These are phyloP conservation scores for Dasyprocta punctata DNA, from an alignment of 2,113 vertebrate genomes.

Conservation along the genomic window DNA sequence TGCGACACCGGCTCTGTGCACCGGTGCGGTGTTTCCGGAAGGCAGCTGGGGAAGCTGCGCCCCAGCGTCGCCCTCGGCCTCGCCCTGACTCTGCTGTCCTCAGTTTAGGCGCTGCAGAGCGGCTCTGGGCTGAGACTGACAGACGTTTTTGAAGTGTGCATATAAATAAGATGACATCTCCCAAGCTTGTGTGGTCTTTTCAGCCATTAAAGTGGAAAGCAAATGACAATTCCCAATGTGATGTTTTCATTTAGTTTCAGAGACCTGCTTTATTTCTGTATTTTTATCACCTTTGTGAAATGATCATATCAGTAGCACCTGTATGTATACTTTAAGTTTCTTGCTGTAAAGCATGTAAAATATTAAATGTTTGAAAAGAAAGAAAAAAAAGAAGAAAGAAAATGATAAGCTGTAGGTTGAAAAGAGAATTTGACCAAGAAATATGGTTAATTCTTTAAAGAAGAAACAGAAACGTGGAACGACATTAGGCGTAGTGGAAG, in stretches of 20 bases:
- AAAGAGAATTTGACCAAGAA: not conserved
- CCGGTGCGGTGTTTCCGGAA: constrained; percentile 97
- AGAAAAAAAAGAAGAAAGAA: too few species aligned
- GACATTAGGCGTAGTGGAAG: too few species aligned
- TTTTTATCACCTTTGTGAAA: constrained; percentile 63
- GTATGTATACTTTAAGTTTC: constrained; percentile 74
- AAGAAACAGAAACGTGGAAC: not conserved
- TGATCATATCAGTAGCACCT: constrained; percentile 51
- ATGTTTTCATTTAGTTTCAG: constrained; percentile 6
- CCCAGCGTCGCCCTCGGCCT: constrained; percentile 94
- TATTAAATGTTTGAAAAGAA: constrained; percentile 77
- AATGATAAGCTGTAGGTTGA: not conserved
- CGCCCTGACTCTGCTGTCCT: constrained; percentile 94
- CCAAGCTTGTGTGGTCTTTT: constrained; percentile 97
- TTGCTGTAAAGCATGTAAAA: constrained; percentile 62
- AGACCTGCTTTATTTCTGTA: constrained; percentile 82
- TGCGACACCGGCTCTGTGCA: constrained; percentile 96
- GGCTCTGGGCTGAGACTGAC: constrained; percentile 96
- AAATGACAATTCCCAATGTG: constrained; percentile 79
- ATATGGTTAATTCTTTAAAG: not conserved
- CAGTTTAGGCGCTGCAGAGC: constrained; percentile 97
- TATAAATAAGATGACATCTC: constrained; percentile 98
- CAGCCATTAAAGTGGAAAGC: constrained; percentile 88
- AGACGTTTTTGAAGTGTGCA: constrained; percentile 97
- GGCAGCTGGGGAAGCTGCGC: constrained; percentile 95